Base-by-base conservation (phyloP, 2,888 invertebrate genomes). In the Xanthia icteritia region DNA sequence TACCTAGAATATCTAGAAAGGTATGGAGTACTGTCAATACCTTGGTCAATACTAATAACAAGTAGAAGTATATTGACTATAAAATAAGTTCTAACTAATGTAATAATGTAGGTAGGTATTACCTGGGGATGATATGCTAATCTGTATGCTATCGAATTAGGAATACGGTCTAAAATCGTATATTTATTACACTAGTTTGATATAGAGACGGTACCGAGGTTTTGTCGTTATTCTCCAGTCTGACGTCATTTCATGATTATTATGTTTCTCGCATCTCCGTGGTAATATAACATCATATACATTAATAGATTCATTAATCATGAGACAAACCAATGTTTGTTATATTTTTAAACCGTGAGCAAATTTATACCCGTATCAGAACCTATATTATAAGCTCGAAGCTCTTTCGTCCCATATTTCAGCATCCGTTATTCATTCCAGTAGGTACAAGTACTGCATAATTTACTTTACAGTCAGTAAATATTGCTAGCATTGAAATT, bases 171-270 rank as follows among this genome's bases (percentile, higher is more conserved):
- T 39, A 69, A 63, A 76, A 61, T 83, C 9, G 27, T 48, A 20
- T 63, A 31, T 27, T 15, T 36, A 61, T 48, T n/a, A 27, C 20
- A 54, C 23, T n/a, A 39, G 54, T 65, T 45, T 66, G 27, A 54
- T 69, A 65, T 11, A 79, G n/a, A 63, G 54, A 63, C 69, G 66
- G 51, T 73, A 58, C 42, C 17, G 77, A 76, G 66, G 85, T 76
- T 84, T 79, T 70, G 76, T 79, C 42, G 56, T 68, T 83, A 86
- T 73, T 82, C 61, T 76, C 39, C 51, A n/a, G 36, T 65, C 56
- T 84, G 84, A 84, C 84, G 79, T 84, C 83, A 86, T 76, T 73
- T 56, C 61, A 65, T 68, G 61, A 79, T 79, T 83, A 79, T 61
- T 82, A 79, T 61, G 45, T 68, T 58, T 66, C 71, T 77, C 71